phyloP scores from a whole-genome alignment of 2,113 vertebrate species.

The Calyptomena viridis region DNA sequence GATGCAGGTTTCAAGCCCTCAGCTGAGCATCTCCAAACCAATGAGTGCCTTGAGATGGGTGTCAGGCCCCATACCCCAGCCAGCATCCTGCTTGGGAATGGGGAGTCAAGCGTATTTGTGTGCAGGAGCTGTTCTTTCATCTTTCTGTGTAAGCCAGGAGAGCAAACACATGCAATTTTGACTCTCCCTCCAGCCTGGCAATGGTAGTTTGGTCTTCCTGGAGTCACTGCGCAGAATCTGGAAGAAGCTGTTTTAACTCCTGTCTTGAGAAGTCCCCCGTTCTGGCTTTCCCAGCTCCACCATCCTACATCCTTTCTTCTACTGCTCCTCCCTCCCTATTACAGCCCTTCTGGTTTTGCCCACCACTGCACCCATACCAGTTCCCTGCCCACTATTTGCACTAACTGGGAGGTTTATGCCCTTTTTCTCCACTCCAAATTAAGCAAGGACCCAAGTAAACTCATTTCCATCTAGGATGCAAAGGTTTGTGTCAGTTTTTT shows the following conservation, averaged over 20 bases:
- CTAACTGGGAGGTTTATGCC: background rate
- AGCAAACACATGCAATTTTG: background rate
- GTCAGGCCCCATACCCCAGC: background rate
- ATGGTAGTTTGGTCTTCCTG: background rate
- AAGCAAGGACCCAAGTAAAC: background rate
- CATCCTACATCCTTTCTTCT: background rate
- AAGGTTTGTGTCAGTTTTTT: background rate
- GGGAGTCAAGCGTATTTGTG: rapidly evolving
- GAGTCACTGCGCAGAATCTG: rapidly evolving
- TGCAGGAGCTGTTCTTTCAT: background rate
- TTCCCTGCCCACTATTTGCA: background rate
- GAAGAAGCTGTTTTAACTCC: background rate
- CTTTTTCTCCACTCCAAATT: background rate
- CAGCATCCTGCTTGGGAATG: background rate
- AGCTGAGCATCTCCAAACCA: background rate
- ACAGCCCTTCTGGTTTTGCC: background rate
- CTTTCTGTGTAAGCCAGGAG: background rate
- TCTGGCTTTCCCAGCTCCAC: background rate
- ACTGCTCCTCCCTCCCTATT: background rate
- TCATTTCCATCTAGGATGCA: background rate
- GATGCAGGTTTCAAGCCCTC: background rate
- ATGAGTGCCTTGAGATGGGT: background rate
- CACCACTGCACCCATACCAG: background rate
- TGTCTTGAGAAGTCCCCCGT: background rate
- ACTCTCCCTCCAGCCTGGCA: background rate